Percentiles rank a stretch among this genome's conserved stretches.
Evolutionary conservation across 2,797 vertebrate genomes (phyloP).

Genomic region (Pseudomugil tenellus): DNA sequence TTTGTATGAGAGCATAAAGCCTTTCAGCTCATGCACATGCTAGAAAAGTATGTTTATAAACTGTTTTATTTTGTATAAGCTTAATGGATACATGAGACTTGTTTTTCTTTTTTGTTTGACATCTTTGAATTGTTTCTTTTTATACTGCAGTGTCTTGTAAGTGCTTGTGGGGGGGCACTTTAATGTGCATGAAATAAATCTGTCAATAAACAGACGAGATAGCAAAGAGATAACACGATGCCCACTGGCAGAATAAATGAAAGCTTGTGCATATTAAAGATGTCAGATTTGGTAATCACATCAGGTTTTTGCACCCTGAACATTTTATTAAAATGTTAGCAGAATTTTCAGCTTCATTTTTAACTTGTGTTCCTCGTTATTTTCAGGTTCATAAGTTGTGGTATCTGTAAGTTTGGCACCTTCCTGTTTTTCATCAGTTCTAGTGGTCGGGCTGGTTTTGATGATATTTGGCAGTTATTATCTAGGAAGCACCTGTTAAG

Average conservation of each 20-base stretch:
- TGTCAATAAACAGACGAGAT: constrained; percentile 7
- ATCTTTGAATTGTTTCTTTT: no score
- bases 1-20: constrained; percentile 19
- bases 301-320: constrained; percentile 5
- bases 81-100: no score
- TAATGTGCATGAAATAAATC: no score
- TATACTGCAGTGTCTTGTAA: no score
- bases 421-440: constrained; percentile 38
- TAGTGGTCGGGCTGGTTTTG: constrained; percentile 24
- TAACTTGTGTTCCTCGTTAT: constrained; percentile 31
- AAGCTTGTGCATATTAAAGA: constrained; percentile 3
- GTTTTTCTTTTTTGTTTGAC: no score
- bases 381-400: constrained; percentile 32
- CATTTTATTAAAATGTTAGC: constrained; percentile 29
- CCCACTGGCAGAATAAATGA: constrained; percentile 26
- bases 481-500: constrained; percentile 56
- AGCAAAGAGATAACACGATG: constrained; percentile 34
- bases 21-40: constrained; percentile 21
- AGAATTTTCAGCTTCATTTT: constrained; percentile 30
- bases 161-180: no score
- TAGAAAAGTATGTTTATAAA: constrained; percentile 20
- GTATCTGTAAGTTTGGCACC: constrained; percentile 22
- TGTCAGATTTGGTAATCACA: constrained; percentile 34
- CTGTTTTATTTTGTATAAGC: constrained; percentile 3
- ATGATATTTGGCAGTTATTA: constrained; percentile 70